Percentiles rank a stretch among this genome's conserved stretches.
Evolutionary conservation across 2,113 vertebrate genomes (phyloP).

Genomic region (Cephalophus harveyi): DNA sequence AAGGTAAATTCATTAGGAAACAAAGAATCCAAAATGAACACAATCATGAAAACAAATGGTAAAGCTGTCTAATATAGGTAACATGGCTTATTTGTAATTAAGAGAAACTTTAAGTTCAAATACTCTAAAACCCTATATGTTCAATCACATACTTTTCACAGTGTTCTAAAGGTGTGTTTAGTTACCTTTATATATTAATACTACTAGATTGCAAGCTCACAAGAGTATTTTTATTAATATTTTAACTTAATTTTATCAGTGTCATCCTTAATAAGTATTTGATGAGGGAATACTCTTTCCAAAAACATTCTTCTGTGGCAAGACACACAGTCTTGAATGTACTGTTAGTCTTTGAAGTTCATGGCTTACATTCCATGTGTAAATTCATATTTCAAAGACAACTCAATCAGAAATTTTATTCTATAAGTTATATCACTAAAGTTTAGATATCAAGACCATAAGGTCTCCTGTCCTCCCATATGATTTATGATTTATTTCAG

Average conservation of each 20-base stretch:
- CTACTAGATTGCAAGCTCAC: neutral
- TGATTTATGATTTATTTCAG: neutral
- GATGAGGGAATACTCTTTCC: neutral
- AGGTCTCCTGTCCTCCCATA: neutral
- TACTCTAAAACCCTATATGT: neutral
- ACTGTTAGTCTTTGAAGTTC: neutral
- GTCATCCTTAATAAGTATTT: neutral
- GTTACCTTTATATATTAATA: neutral
- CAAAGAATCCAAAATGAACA: neutral
- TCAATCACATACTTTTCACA: neutral
- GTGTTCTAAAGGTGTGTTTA: neutral
- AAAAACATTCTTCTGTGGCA: neutral
- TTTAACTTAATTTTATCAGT: neutral
- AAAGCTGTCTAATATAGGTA: neutral
- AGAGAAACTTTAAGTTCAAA: neutral
- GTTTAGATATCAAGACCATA: neutral
- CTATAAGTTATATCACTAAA: neutral
- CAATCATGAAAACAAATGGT: neutral
- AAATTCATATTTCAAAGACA: neutral
- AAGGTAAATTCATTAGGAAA: neutral
- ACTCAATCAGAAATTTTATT: neutral
- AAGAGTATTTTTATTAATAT: neutral
- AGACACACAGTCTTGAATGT: neutral
- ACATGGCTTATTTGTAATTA: neutral
- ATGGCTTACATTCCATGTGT: neutral